A percentile compares a stretch with the other conserved stretches of the same genome.
phyloP scores from a whole-genome alignment of 2,797 vertebrate genomes.

The Acanthopagrus latus region DNA sequence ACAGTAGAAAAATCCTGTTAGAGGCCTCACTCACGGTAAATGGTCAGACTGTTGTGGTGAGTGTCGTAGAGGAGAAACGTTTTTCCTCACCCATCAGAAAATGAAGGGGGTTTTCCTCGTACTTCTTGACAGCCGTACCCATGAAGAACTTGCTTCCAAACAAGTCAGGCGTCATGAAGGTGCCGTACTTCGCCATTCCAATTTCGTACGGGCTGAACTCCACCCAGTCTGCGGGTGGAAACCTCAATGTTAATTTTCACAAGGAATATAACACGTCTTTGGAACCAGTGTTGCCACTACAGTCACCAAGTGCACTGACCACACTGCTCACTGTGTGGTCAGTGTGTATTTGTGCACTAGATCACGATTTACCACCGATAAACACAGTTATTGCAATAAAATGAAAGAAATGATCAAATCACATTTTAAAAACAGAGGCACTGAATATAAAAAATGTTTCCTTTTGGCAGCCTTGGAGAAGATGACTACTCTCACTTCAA shows the following conservation, averaged over 20 bases:
- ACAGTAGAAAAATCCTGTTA: slow-evolving; percentile 24
- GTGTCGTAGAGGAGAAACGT: background rate
- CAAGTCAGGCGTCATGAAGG: slow-evolving; percentile 95
- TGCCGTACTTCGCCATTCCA: slow-evolving; percentile 99
- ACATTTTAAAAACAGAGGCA: too few species aligned
- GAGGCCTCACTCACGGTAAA: background rate
- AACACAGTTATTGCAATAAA: background rate
- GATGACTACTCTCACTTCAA: background rate
- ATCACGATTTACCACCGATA: background rate
- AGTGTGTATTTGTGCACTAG: background rate
- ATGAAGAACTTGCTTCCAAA: slow-evolving; percentile 99
- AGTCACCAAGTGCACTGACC: background rate
- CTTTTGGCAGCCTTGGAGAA: background rate
- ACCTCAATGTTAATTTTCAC: slow-evolving; percentile 24
- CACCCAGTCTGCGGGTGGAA: slow-evolving; percentile 93
- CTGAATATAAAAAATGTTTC: background rate
- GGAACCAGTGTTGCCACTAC: background rate
- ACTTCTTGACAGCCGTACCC: slow-evolving; percentile 94
- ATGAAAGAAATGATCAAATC: background rate
- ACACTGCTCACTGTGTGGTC: background rate
- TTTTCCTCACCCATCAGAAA: slow-evolving; percentile 94
- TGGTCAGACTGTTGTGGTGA: background rate
- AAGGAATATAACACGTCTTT: background rate
- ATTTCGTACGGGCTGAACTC: slow-evolving; percentile 99
- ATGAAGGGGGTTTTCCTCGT: slow-evolving; percentile 95